Percentiles rank a stretch among this genome's conserved stretches.
Conservation (phyloP, 2,888 invertebrate species). For the Ptycholaimellus sp. region DNA sequence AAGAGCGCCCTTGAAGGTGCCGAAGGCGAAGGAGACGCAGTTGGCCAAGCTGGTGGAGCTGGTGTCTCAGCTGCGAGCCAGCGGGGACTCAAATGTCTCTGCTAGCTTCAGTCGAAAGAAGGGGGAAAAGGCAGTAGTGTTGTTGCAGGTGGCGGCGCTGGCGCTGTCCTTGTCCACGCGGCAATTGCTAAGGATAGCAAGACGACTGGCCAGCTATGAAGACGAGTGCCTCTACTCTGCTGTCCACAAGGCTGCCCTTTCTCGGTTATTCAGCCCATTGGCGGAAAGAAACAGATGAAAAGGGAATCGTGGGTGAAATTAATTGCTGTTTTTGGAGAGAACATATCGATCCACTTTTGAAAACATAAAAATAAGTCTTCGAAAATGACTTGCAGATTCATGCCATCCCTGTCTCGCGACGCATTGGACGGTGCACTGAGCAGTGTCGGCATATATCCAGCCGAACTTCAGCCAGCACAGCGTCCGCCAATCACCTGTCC, state of each 20-base stretch:
- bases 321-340: neutral
- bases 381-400: constrained; percentile 40
- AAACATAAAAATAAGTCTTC: constrained; percentile 1
- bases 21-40: constrained; percentile 30
- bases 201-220: constrained; percentile 49
- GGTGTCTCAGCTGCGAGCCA: constrained; percentile 48
- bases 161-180: constrained; percentile 65
- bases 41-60: constrained; percentile 48
- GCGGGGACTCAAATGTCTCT: constrained; percentile 43
- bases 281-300: too few species aligned
- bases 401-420: constrained; percentile 56
- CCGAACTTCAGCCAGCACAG: too few species aligned
- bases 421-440: constrained; percentile 52
- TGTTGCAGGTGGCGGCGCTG: constrained; percentile 40
- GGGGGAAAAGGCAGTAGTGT: neutral
- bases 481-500: too few species aligned
- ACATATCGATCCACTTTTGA: too few species aligned
- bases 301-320: neutral
- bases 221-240: constrained; percentile 45
- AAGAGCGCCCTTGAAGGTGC: constrained; percentile 8
- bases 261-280: constrained; percentile 3
- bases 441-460: constrained; percentile 25
- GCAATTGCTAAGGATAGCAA: constrained; percentile 60
- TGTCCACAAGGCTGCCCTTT: constrained; percentile 39
- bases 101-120: neutral